phyloP scores from a whole-genome alignment of 2,113 vertebrate genomes.

The Phocoena sinus region DNA sequence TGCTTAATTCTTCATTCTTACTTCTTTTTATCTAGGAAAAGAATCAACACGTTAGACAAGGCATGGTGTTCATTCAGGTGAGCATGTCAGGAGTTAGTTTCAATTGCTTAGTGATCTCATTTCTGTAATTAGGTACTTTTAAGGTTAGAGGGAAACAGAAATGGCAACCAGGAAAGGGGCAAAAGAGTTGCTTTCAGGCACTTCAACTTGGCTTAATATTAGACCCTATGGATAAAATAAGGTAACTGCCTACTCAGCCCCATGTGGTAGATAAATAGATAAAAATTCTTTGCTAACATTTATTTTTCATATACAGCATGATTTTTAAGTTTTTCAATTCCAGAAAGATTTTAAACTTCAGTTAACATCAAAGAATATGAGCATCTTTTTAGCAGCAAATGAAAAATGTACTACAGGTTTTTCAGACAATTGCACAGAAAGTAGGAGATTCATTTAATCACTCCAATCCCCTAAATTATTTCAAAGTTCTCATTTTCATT shows the following conservation, averaged over 20 bases:
- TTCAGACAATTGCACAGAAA: background rate
- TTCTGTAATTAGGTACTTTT: background rate
- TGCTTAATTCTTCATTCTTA: background rate
- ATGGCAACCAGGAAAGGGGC: background rate
- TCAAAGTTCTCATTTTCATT: background rate
- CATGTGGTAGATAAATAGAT: background rate
- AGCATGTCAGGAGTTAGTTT: background rate
- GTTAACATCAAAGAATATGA: background rate
- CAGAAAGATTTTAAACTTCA: background rate
- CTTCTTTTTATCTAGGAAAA: background rate
- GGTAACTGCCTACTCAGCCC: too few relatives aligned
- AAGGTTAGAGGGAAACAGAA: background rate
- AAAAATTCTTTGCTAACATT: background rate
- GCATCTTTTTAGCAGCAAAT: constrained; percentile 9
- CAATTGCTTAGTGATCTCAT: background rate
- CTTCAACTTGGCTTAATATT: background rate
- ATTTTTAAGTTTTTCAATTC: background rate
- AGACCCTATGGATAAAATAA: background rate
- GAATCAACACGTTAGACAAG: too few relatives aligned
- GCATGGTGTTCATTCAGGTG: background rate
- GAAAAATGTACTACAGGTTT: background rate
- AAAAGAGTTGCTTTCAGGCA: background rate
- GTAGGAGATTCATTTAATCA: background rate
- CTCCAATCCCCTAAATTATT: background rate
- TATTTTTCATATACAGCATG: background rate